Evolutionary conservation across 2,888 invertebrate genomes (phyloP).

Genomic region (Perizoma flavofasciatum): DNA sequence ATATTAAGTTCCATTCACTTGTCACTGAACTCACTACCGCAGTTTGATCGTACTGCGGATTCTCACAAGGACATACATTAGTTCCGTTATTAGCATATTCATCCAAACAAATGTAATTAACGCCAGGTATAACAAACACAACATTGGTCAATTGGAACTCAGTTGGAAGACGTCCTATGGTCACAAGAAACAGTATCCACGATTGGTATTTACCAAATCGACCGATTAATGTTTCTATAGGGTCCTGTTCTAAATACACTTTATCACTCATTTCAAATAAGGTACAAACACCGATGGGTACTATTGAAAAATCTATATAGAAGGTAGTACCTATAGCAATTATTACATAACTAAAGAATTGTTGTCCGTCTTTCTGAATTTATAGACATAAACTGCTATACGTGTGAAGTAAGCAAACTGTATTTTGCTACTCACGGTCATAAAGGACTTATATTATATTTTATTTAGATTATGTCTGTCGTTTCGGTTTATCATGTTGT

Average conservation of each 20-base stretch:
- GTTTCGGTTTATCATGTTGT: neutral
- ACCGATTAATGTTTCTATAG: constrained; percentile 76
- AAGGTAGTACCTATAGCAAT: no score
- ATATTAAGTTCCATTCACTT: constrained; percentile 85
- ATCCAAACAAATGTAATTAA: constrained; percentile 75
- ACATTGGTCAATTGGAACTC: constrained; percentile 84
- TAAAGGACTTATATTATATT: constrained; percentile 13
- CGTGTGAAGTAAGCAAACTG: neutral
- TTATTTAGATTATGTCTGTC: constrained; percentile 4
- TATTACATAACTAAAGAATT: no score
- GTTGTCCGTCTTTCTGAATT: constrained; percentile 12
- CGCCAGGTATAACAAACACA: constrained; percentile 81
- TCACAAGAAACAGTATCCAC: constrained; percentile 74
- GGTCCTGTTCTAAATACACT: constrained; percentile 45
- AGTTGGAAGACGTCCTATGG: constrained; percentile 80
- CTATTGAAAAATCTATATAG: no score
- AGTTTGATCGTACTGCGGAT: constrained; percentile 80
- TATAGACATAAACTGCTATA: constrained; percentile 10
- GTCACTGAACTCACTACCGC: constrained; percentile 82
- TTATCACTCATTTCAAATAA: constrained; percentile 13
- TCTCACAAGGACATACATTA: constrained; percentile 68
- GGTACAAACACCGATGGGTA: neutral
- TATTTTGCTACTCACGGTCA: constrained; percentile 12
- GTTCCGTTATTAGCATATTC: constrained; percentile 58
- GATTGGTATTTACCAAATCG: constrained; percentile 82